Base-by-base conservation (phyloP, 2,888 invertebrate species). In the Lasioglossum figueresi region DNA sequence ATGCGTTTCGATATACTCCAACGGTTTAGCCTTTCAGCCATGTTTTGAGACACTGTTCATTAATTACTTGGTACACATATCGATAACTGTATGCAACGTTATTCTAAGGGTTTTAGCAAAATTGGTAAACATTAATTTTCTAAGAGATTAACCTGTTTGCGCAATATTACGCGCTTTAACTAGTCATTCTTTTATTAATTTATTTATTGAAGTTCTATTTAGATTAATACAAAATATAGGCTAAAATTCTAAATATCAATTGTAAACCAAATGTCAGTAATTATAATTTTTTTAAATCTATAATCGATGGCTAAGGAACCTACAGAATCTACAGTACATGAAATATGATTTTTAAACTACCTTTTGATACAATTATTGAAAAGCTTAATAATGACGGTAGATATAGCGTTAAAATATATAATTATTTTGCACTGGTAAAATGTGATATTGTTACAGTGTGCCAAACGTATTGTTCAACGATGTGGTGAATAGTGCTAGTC, bases 1-100 rank as follows among this genome's bases (percentile, higher is more conserved):
- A 84, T 74, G 81, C 72, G 56, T 82, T 68, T 71, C 79, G 74
- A 79, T 81, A 83, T 89, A 85, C 84, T 63, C 72, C 71, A 59
- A 48, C n/a, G 79, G 87, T 78, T 85, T 77, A 52, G 52, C 72
- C 71, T 82, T 82, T 87, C 85, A 80, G n/a, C 34, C 75, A 71
- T 63, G 81, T 72, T 66, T 34, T 23, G 8, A 27, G 34, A 31
- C 19, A 14, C n/a, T 8, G 0, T 52, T 71, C 66, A 78, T 84
- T 75, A 81, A 56, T 52, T 48, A 43, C 40, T 10, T 45, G 16
- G 34, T 23, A 14, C 31, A 19, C 63, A 16, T 63, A 63, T 31
- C 63, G 31, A 31, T 63, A 63, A 31, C 16, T 31, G 2, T 6
- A 6, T 16, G 31, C 27, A 4, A 6, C 63, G 6, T 16, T 16